A percentile compares a stretch with the other conserved stretches of the same genome.
phyloP scores from a whole-genome alignment of 2,113 vertebrate genomes.

The Loxodonta africana region DNA sequence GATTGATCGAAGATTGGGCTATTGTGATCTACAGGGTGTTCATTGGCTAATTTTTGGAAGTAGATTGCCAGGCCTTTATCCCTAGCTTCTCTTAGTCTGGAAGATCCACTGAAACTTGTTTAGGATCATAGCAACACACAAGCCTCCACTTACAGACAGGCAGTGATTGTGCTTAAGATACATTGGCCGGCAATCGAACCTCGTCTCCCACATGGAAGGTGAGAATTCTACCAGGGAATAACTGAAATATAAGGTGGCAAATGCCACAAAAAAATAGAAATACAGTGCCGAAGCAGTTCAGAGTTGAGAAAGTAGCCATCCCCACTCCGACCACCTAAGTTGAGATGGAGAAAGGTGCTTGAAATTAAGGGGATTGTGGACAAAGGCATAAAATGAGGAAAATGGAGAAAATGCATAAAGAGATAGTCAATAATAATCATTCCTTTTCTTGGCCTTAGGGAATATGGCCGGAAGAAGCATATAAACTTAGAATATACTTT shows the following conservation, averaged over 20 bases:
- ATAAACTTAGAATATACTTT: not conserved
- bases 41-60: not conserved
- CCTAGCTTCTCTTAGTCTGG: not conserved
- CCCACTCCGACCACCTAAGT: too few relatives aligned
- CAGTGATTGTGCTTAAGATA: not conserved
- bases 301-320: not conserved
- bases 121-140: not conserved
- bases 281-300: not conserved
- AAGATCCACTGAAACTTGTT: not conserved
- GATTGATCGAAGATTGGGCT: not conserved
- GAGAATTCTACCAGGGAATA: not conserved
- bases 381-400: not conserved
- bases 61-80: not conserved
- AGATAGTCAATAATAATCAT: not conserved
- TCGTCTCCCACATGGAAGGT: not conserved
- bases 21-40: not conserved
- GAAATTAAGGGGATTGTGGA: not conserved
- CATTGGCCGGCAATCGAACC: not conserved
- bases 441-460: not conserved
- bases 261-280: not conserved
- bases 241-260: not conserved
- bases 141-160: not conserved
- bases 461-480: not conserved
- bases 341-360: not conserved
- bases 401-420: not conserved